Conservation (phyloP, 64 coral and sea anemone species). For the Montipora foliosa region DNA sequence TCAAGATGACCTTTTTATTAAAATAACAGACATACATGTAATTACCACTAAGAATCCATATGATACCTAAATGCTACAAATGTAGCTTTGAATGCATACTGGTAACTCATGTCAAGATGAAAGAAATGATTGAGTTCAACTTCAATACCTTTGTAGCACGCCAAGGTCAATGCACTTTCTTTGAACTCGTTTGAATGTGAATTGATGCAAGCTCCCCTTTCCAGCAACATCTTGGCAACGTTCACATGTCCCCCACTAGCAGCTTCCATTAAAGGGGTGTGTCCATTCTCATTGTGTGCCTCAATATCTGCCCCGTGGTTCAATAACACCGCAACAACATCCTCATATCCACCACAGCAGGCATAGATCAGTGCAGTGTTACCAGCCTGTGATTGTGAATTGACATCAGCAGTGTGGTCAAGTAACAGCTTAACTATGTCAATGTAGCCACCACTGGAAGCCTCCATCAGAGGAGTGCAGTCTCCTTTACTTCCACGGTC, state of each 20-base stretch:
- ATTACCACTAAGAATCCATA: too few relatives aligned
- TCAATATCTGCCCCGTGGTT: slow-evolving; percentile 94
- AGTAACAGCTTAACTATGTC: slow-evolving; percentile 96
- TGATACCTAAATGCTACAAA: too few relatives aligned
- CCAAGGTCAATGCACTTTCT: slow-evolving; percentile 98
- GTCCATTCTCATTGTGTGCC: slow-evolving; percentile 98
- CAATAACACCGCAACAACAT: slow-evolving; percentile 92
- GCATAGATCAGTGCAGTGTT: slow-evolving; percentile 99
- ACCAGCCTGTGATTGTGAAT: slow-evolving; percentile 98
- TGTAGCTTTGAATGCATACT: too few relatives aligned
- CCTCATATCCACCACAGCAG: slow-evolving; percentile 97
- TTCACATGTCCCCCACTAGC: slow-evolving; percentile 97
- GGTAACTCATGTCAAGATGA: too few relatives aligned
- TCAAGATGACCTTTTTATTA: slow-evolving; percentile 80
- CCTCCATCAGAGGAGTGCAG: slow-evolving; percentile 98
- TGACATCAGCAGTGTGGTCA: slow-evolving; percentile 94
- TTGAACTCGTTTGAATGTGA: slow-evolving; percentile 99
- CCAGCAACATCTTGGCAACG: slow-evolving; percentile 94
- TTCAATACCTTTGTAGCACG: slow-evolving; percentile 95
- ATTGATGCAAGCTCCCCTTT: slow-evolving; percentile 98
- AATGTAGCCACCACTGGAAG: slow-evolving; percentile 94
- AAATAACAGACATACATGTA: neutral
- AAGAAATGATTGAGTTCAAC: neutral
- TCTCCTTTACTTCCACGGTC: slow-evolving; percentile 99
- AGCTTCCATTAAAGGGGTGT: slow-evolving; percentile 98